Base-by-base conservation (phyloP, 2,888 invertebrate species). In the Theristus sp. region DNA sequence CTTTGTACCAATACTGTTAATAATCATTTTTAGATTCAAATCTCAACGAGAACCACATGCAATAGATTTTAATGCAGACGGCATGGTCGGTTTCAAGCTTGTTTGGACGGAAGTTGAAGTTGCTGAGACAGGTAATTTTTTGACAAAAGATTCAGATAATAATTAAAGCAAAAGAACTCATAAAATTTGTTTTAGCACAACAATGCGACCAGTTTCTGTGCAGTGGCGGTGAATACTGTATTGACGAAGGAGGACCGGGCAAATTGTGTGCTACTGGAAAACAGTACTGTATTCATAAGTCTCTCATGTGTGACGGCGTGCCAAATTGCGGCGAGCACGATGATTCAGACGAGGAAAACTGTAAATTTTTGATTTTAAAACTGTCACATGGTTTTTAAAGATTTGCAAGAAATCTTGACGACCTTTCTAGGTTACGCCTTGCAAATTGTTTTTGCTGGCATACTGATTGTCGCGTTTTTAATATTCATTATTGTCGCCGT, bases 251-350 rank as follows among this genome's bases (percentile, higher is more conserved):
- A 1, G n/a, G n/a, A n/a, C n/a, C n/a, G n/a, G 67, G 68, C n/a
- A 68, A 68, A 13, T 67, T 70, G 25, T 75, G 75, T 59, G 68
- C 67, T 10, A 65, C 66, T 0, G 66, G 70, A 29, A 70, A 70
- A 13, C 66, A 69, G 27, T 73, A 75, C 56, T 77, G 77, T 62
- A 75, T 77, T 60, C 71, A 75, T 60, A 65, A 67, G 31, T 69
- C 74, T 1, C 67, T 76, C 17, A 70, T 74, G 10, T 77, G 77
- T 64, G 73, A 77, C 65, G 75, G 76, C 30, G 62, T 74, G 27
- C 68, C 73, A 24, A 75, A 77, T 63, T 77, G 77, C 65, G 74
- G 74, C 28, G 76, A 76, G 59, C 70, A 69, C 13, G 76, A 77
- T 63, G 67, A 71, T 49, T 71, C 71, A 27, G 76, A 75, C 63